Evolutionary conservation across 2,888 invertebrate genomes (phyloP).

Genomic region (Pomacea canaliculata): DNA sequence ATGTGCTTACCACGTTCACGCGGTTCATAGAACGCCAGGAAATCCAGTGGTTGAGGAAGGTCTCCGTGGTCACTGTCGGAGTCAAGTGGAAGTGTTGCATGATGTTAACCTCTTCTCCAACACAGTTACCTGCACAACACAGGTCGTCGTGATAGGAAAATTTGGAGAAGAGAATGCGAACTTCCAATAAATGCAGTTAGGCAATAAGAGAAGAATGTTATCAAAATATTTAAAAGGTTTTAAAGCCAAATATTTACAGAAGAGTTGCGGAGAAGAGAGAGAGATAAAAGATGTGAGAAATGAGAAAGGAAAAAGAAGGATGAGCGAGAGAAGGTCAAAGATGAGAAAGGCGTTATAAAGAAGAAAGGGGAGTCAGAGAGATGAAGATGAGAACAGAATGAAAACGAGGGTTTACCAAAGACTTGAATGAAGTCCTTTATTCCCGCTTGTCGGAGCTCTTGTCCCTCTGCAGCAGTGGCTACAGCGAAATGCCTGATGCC

Average conservation of each 20-base stretch:
- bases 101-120: constrained; percentile 38
- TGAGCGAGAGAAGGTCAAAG: no score
- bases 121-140: constrained; percentile 37
- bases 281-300: no score
- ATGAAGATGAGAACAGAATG: no score
- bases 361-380: background rate
- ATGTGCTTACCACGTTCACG: background rate
- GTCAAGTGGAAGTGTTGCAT: constrained; percentile 36
- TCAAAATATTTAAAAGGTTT: no score
- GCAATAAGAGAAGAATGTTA: no score
- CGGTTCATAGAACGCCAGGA: background rate
- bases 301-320: no score
- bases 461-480: constrained; percentile 50
- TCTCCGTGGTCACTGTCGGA: constrained; percentile 37
- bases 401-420: constrained; percentile 40
- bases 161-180: background rate
- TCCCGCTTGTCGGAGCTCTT: constrained; percentile 46
- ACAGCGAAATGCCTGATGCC: constrained; percentile 52
- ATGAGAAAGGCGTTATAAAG: background rate
- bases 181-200: no score
- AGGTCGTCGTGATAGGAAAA: background rate
- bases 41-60: constrained; percentile 38
- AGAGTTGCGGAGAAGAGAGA: background rate
- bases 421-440: constrained; percentile 47
- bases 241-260: no score